These are phyloP conservation scores for Cyrtorhinus lividipennis DNA, from an alignment of 1,140 invertebrate genomes.

Conservation along the genomic window DNA sequence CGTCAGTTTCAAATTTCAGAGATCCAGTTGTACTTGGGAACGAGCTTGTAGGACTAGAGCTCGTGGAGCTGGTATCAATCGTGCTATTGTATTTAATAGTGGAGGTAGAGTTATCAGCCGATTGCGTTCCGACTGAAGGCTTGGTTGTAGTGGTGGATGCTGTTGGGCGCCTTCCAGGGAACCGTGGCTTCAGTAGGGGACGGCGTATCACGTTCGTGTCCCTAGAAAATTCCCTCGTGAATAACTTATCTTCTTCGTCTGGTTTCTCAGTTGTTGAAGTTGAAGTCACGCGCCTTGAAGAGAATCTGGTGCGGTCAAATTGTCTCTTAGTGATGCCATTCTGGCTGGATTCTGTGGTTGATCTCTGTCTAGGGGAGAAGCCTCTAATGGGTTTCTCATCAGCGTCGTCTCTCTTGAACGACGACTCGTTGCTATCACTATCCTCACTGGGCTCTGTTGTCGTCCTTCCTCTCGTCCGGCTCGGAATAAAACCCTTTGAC, in stretches of 20 bases:
- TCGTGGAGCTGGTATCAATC: slow-evolving; percentile 9
- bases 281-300: neutral
- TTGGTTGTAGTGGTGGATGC: neutral
- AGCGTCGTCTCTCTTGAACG: neutral
- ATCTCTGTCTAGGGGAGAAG: neutral
- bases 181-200: slow-evolving; percentile 10
- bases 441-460: slow-evolving; percentile 10
- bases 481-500: slow-evolving; percentile 11
- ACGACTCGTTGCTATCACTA: neutral
- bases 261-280: neutral
- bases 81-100: neutral
- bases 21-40: neutral
- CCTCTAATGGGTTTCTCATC: neutral
- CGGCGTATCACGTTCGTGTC: slow-evolving; percentile 16
- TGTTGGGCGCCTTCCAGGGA: slow-evolving; percentile 1
- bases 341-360: neutral
- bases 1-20: neutral
- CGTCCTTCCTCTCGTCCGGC: neutral
- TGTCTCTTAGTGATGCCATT: neutral
- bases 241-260: slow-evolving; percentile 12
- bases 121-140: neutral
- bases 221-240: slow-evolving; percentile 13
- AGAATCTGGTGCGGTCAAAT: neutral
- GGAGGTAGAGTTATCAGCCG: neutral
- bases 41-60: slow-evolving; percentile 1